These are phyloP conservation scores for Macrophya annulata DNA, from an alignment of 2,888 invertebrate genomes.

Conservation along the genomic window DNA sequence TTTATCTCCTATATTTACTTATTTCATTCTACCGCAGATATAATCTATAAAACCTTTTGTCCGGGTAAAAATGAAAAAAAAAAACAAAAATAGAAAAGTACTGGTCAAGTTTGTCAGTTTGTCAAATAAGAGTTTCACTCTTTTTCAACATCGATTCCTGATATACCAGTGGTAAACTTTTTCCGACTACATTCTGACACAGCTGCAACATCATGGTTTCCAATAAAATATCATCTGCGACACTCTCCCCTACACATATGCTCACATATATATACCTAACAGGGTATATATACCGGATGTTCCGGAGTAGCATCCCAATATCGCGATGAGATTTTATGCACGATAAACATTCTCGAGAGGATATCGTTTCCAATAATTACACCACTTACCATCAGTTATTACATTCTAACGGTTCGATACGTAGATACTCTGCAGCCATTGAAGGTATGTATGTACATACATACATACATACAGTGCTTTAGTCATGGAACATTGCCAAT, in stretches of 20 bases:
- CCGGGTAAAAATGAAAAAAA: too few relatives aligned
- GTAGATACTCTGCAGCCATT: not conserved
- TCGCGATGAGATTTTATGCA: not conserved
- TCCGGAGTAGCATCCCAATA: not conserved
- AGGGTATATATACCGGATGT: not conserved
- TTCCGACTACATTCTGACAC: not conserved
- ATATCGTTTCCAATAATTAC: not conserved
- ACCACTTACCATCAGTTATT: conserved; percentile 19
- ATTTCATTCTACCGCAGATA: too few relatives aligned
- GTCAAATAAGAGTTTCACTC: conserved; percentile 16
- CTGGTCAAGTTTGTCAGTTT: not conserved
- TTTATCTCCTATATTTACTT: not conserved
- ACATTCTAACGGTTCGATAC: not conserved
- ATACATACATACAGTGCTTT: not conserved
- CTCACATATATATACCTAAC: not conserved
- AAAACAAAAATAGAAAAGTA: not conserved
- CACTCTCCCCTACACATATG: not conserved
- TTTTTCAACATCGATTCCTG: conserved; percentile 6
- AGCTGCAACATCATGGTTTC: too few relatives aligned
- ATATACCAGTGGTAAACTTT: not conserved
- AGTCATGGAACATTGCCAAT: conserved; percentile 33
- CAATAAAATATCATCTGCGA: not conserved
- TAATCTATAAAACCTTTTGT: too few relatives aligned
- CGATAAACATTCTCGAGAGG: conserved; percentile 2
- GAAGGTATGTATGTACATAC: too few relatives aligned